Evolutionary conservation across 2,113 vertebrate species (phyloP), one percentile per base, ranked within the genome.

Genomic region (Mesembrinibis cayennensis): DNA sequence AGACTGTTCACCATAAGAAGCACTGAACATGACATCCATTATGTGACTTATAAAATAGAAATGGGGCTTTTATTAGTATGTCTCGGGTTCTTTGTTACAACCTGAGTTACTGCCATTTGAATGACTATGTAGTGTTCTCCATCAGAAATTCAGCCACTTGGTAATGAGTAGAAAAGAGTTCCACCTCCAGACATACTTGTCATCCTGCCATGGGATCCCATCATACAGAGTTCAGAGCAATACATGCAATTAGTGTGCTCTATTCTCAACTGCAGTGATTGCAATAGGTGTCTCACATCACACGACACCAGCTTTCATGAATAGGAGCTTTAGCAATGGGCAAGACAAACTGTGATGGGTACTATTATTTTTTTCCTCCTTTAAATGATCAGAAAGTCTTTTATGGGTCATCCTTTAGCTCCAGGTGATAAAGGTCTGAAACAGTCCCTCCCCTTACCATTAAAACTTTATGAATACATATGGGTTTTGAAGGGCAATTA

Each of bases 11-110:
- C 49, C 83, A 49, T 89, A 91, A 95, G 87, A 91, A 97, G 66
- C 53, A 63, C n/a, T 70, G 81, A 98, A 88, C 86, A 23, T 67
- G 82, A 96, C 63, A 89, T 83, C 55, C 69, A 85, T 93, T 96
- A 92, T 84, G 59, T 95, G 66, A 89, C 74, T 92, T 73, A 90
- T 82, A 93, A 97, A 96, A 92, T 67, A 94, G 38, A 95, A 98
- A 95, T 81, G 63, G 85, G 67, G 34, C 58, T 95, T 95, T 95
- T 95, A 93, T 97, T 87, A 93, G 40, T 78, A 27, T 84, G 69
- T 96, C 92, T 94, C 73, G 65, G 76, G 62, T 81, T 94, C 93
- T 92, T 93, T 87, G 69, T 87, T 83, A 82, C 85, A 91, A 76
- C 40, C 73, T 83, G 89, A 95, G 73, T 90, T 87, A 93, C 86